A percentile compares a stretch with the other conserved stretches of the same genome.
Conservation (phyloP, 1,140 invertebrate species). For the Cotesia chilonis region DNA sequence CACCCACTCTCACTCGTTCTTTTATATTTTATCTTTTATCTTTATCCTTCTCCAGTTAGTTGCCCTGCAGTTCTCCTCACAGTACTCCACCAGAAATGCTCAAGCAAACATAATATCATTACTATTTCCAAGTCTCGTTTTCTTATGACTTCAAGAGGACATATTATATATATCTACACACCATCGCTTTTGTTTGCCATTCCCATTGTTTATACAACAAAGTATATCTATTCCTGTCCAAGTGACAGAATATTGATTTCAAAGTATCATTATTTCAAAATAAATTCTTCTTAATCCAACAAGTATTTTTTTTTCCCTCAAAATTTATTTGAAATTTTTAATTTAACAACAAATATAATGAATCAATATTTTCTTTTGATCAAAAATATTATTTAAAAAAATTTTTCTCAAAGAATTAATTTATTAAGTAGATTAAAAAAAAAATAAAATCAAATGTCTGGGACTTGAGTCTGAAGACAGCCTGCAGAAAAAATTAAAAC, state of each 20-base stretch:
- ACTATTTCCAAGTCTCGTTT: conserved; percentile 63
- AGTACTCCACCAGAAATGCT: conserved; percentile 20
- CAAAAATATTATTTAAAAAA: too few species aligned
- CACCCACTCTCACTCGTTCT: conserved; percentile 37
- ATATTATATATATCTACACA: conserved; percentile 56
- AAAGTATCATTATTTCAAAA: too few species aligned
- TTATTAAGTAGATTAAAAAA: too few species aligned
- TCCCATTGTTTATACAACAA: conserved; percentile 51
- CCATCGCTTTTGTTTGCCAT: conserved; percentile 58
- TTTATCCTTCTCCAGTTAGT: conserved; percentile 19
- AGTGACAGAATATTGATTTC: too few species aligned
- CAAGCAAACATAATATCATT: conserved; percentile 61
- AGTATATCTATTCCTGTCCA: background rate
- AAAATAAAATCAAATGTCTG: too few species aligned
- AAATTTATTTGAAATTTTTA: too few species aligned
- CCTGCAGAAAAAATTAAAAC: background rate
- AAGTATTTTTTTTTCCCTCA: too few species aligned
- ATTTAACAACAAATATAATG: too few species aligned
- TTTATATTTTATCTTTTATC: conserved; percentile 25
- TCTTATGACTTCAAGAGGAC: conserved; percentile 60
- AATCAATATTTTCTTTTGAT: too few species aligned
- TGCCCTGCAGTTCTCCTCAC: conserved; percentile 11
- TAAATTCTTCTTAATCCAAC: too few species aligned
- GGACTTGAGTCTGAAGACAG: too few species aligned
- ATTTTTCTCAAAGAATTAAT: too few species aligned